Evolutionary conservation across 2,113 vertebrate species (phyloP).

Genomic region (Oreochromis aureus): DNA sequence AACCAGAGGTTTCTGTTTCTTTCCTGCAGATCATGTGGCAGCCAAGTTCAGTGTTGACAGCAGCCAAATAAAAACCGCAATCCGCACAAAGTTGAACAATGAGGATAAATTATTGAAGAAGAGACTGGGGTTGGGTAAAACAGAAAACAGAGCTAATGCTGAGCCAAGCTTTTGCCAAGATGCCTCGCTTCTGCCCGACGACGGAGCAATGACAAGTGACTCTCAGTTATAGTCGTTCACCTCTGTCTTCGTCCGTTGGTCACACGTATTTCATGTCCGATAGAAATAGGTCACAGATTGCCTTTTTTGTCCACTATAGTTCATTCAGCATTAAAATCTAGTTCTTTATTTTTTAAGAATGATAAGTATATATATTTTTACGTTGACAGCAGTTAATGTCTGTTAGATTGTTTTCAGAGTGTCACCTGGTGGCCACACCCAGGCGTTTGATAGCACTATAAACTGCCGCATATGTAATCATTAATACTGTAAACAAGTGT

Average conservation of each 20-base stretch:
- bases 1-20: neutral
- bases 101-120: constrained; percentile 72
- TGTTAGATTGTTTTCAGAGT: neutral
- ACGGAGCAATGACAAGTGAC: neutral
- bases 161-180: constrained; percentile 37
- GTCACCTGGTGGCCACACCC: neutral
- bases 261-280: neutral
- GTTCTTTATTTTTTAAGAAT: neutral
- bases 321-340: neutral
- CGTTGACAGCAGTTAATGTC: neutral
- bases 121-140: constrained; percentile 55
- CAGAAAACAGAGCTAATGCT: constrained; percentile 28
- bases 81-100: constrained; percentile 70
- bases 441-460: neutral
- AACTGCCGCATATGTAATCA: neutral
- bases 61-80: constrained; percentile 64
- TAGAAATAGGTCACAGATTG: neutral
- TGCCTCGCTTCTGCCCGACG: constrained; percentile 25
- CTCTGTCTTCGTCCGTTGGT: neutral
- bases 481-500: neutral
- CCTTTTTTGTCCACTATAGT: neutral
- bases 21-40: constrained; percentile 51
- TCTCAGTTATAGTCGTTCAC: constrained; percentile 20
- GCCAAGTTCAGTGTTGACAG: constrained; percentile 59
- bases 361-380: neutral